Evolutionary conservation across 1,140 invertebrate genomes (phyloP), one percentile per base, ranked within the genome.

Genomic region (Lordiphosa clarofinis): DNA sequence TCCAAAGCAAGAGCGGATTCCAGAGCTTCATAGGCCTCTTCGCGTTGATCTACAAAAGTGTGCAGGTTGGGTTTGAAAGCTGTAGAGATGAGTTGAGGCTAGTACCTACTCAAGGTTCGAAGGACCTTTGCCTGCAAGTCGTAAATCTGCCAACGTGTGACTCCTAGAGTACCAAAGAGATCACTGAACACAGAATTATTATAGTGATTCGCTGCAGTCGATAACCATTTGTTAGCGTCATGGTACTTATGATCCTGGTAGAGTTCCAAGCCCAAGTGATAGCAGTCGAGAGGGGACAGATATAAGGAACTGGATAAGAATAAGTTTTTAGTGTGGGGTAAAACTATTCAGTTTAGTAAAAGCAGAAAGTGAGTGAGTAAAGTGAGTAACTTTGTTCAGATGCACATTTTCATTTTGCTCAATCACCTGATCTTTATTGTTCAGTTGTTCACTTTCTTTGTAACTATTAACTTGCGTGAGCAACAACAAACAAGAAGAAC

Each of bases 191-290:
- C 10, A 6, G 56, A 47, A 0, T 35, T 7, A 1, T 31, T 63
- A 21, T 61, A 82, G 13, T 72, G 60, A 0, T 42, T 36, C 9
- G 57, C 48, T 0, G 76, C 67, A 3, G 48, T 46, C 0, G 10
- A 11, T 1, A 81, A n/a, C 75, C 75, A 81, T 4, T 56, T 19
- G 19, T 9, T 15, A 7, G 75, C 75, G 10, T 62, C 67, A 5
- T 57, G 31, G 3, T 56, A 68, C 3, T 56, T 60, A 11, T 39
- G 4, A 35, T 56, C 43, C 35, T 48, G 7, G 0, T 46, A 53
- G 4, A 66, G 19, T 10, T 75, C 53, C 31, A 55, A 5, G 3
- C 72, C 75, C 62, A 81, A 11, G 15, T 62, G 40, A 33, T 75
- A 79, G 19, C 57, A 75, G 19, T 79, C 75, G 21, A 56, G n/a